These are phyloP conservation scores for Ecliptopera silaceata DNA, from an alignment of 2,888 invertebrate species.

Conservation along the genomic window DNA sequence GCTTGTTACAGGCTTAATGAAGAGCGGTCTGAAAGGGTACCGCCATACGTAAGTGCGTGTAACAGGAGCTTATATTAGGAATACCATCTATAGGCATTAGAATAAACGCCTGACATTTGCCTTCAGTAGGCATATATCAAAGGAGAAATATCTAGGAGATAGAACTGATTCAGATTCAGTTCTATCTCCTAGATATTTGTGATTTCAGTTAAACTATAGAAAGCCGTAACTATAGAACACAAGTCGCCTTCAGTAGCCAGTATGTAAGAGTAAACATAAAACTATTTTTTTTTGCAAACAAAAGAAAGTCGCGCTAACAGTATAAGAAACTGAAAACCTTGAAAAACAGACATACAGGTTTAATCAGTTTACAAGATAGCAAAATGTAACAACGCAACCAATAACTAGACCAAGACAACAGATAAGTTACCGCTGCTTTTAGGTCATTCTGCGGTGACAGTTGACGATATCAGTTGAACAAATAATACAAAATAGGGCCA, in stretches of 20 bases:
- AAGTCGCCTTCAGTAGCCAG: no score
- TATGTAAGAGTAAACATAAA: no score
- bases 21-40: slow-evolving; percentile 31
- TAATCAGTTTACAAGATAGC: slow-evolving; percentile 15
- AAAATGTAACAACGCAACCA: slow-evolving; percentile 5
- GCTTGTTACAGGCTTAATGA: slow-evolving; percentile 36
- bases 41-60: slow-evolving; percentile 17
- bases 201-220: no score
- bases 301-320: no score
- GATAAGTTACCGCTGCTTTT: slow-evolving; percentile 23
- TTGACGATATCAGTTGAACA: slow-evolving; percentile 17
- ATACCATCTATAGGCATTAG: no score
- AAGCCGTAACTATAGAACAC: no score
- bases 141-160: no score
- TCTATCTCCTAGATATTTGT: no score
- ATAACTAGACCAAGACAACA: slow-evolving; percentile 29
- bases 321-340: not conserved
- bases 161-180: no score
- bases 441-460: slow-evolving; percentile 26
- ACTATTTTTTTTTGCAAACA: no score
- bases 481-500: slow-evolving; percentile 1
- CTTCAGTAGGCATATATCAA: no score
- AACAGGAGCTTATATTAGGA: slow-evolving; percentile 8
- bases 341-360: not conserved
- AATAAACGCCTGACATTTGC: no score